Conservation (phyloP, 1,140 invertebrate species). For the Bombyx mori region DNA sequence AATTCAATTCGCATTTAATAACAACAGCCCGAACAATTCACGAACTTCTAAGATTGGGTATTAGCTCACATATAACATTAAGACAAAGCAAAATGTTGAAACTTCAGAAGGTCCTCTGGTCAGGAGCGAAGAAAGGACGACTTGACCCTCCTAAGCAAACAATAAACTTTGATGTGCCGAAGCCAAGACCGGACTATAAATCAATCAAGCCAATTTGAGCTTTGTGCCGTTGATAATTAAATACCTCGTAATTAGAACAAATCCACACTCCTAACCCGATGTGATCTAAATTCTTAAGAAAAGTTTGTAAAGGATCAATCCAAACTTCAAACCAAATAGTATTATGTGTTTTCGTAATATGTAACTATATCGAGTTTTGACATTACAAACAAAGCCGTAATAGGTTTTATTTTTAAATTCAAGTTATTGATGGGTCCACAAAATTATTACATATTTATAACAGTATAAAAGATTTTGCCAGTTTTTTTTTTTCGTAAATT, state of each 20-base stretch:
- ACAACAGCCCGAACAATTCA: background rate
- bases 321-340: too few relatives aligned
- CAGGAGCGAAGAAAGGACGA: background rate
- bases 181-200: background rate
- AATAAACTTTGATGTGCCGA: background rate
- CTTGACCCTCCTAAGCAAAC: conserved; percentile 1
- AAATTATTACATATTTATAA: too few relatives aligned
- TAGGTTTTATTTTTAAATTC: too few relatives aligned
- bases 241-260: background rate
- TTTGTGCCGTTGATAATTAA: background rate
- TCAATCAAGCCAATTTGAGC: too few relatives aligned
- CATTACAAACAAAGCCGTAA: too few relatives aligned
- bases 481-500: too few relatives aligned
- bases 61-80: background rate
- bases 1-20: too few relatives aligned
- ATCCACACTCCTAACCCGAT: background rate
- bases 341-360: too few relatives aligned
- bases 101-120: background rate
- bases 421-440: too few relatives aligned
- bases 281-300: background rate
- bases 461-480: too few relatives aligned
- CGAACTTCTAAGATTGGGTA: background rate
- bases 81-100: background rate
- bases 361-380: too few relatives aligned
- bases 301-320: background rate